These are phyloP conservation scores for Lanistes nyassanus DNA, from an alignment of 1,140 invertebrate genomes.

Conservation along the genomic window DNA sequence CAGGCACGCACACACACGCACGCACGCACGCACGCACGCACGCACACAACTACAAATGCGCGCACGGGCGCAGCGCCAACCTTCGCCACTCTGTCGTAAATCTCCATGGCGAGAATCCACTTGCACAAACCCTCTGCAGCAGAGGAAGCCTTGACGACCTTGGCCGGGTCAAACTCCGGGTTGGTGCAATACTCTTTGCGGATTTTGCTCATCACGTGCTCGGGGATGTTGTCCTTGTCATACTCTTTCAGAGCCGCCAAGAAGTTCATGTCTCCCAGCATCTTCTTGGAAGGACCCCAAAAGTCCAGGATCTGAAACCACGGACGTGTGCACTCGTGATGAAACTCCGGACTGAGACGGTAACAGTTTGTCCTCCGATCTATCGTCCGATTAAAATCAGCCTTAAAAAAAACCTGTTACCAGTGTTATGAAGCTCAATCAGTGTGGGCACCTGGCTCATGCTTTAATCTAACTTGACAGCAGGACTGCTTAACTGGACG, in stretches of 20 bases:
- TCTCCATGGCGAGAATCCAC: conserved; percentile 93
- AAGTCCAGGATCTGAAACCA: conserved; percentile 78
- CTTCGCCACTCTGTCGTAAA: conserved; percentile 90
- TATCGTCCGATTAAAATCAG: too few species aligned
- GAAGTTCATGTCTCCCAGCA: conserved; percentile 92
- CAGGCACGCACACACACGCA: neutral
- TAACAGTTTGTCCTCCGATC: too few species aligned
- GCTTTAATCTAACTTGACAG: too few species aligned
- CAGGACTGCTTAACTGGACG: too few species aligned
- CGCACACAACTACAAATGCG: too few species aligned
- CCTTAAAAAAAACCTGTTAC: too few species aligned
- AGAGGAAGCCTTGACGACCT: conserved; percentile 88
- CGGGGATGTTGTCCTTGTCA: conserved; percentile 77
- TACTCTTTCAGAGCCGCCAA: conserved; percentile 85
- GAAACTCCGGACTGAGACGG: too few species aligned
- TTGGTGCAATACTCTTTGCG: conserved; percentile 85
- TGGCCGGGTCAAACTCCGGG: conserved; percentile 86
- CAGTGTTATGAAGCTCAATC: too few species aligned
- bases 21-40: conserved; percentile 8
- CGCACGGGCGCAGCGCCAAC: conserved; percentile 16
- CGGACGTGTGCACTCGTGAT: too few species aligned
- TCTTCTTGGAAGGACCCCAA: conserved; percentile 91
- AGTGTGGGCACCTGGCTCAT: too few species aligned
- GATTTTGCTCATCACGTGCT: conserved; percentile 83
- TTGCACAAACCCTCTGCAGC: conserved; percentile 83